phyloP scores from a whole-genome alignment of 2,113 vertebrate genomes.

The Anguilla rostrata region DNA sequence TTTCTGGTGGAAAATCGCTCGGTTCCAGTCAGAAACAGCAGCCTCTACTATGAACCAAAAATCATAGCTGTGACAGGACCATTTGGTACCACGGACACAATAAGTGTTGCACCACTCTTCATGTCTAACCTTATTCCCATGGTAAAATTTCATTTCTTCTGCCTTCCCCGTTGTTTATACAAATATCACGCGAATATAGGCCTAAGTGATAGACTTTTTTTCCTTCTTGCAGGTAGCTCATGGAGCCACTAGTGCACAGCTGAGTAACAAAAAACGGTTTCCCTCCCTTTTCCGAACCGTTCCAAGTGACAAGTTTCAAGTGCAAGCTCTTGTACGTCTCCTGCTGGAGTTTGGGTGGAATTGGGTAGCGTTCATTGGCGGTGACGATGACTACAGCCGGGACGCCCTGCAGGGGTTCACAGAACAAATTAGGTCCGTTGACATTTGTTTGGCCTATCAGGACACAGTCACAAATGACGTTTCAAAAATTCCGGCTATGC shows the following conservation, averaged over 20 bases:
- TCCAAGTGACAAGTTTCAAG: slow-evolving; percentile 47
- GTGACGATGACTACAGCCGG: slow-evolving; percentile 34
- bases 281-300: slow-evolving; percentile 51
- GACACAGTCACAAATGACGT: slow-evolving; percentile 12
- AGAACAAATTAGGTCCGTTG: background rate
- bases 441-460: slow-evolving; percentile 39
- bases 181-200: background rate
- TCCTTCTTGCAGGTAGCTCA: slow-evolving; percentile 73
- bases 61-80: slow-evolving; percentile 70
- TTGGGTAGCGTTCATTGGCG: slow-evolving; percentile 43
- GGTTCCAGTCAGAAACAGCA: slow-evolving; percentile 36
- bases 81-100: slow-evolving; percentile 45
- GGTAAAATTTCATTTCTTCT: slow-evolving; percentile 60
- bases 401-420: slow-evolving; percentile 31
- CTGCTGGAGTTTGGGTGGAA: slow-evolving; percentile 38
- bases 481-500: background rate
- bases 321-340: slow-evolving; percentile 35
- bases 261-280: slow-evolving; percentile 39
- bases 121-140: slow-evolving; percentile 69
- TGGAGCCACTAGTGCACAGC: slow-evolving; percentile 53
- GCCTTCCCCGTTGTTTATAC: background rate
- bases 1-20: slow-evolving; percentile 53
- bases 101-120: slow-evolving; percentile 66
- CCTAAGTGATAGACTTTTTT: background rate
- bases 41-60: slow-evolving; percentile 48